Base-by-base conservation (phyloP, 2,888 invertebrate genomes). In the Phania funesta region DNA sequence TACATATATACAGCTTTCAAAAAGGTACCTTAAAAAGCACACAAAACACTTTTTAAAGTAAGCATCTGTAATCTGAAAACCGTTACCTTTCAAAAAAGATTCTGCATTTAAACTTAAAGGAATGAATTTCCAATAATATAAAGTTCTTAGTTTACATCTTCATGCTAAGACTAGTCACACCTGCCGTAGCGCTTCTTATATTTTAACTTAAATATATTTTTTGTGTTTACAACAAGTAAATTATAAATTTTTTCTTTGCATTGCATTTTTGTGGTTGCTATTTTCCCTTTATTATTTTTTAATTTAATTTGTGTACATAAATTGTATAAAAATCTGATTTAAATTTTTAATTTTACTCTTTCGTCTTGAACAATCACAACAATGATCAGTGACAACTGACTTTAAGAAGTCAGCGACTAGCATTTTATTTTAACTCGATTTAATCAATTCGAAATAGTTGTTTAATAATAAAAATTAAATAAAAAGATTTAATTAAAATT, bases 391-490 rank as follows among this genome's bases (percentile, higher is more conserved):
- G 62, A 52, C 29, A 54, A 50, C 18, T 48, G 18, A 35, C n/a
- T 32, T 26, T 16, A n/a, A 13, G 22, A 4, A 41, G 29, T 52
- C 58, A 54, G 26, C 46, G 9, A 16, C 8, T 26, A 16, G 13
- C n/a, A 32, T 3, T 20, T 2, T 29, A 26, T 11, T 46, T 68
- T 24, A 71, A 60, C 9, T 22, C 29, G 11, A 41, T 60, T 50
- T 52, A 52, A 73, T 73, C 22, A 26, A 35, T 74, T 75, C 5
- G 18, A 16, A 8, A 20, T 58, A 2, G 35, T 75, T 60, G 26
- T 44, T 58, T 8, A 50, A 13, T 41, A 46, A 18, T 20, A 16
- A 22, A 38, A 54, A 32, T 48, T 18, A 56, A 52, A 2, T 35
- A 13, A 70, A 50, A 71, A 1, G 16, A 38, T 16, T 35, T 60